Evolutionary conservation across 2,888 invertebrate species (phyloP).

Genomic region (Gortyna flavago): DNA sequence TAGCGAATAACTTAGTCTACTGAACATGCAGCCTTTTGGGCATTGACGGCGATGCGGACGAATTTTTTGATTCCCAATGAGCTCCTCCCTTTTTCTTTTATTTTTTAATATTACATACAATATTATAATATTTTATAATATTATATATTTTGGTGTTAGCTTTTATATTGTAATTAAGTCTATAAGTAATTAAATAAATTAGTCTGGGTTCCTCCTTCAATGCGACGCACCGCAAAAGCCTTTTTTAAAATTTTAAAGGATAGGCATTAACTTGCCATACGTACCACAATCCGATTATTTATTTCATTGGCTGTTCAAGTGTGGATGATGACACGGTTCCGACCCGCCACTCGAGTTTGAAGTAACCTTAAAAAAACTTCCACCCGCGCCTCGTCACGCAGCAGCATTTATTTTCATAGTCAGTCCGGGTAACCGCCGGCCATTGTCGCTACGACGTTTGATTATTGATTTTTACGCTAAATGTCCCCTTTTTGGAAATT

Average conservation of each 20-base stretch:
- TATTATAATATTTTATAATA: no score
- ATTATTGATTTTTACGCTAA: conserved; percentile 90
- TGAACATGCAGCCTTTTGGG: not conserved
- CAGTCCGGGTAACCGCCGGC: conserved; percentile 85
- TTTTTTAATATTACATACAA: not conserved
- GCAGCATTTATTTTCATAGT: conserved; percentile 88
- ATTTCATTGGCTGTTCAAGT: conserved; percentile 59
- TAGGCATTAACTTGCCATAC: not conserved
- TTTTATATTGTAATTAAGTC: not conserved
- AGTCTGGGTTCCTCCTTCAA: not conserved
- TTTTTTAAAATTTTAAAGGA: not conserved
- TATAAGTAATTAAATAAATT: not conserved
- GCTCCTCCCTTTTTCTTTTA: not conserved
- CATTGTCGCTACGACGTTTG: conserved; percentile 84
- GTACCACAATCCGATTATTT: conserved; percentile 41
- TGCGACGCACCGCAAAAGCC: not conserved
- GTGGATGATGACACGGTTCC: conserved; percentile 74
- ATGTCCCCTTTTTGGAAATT: conserved; percentile 85
- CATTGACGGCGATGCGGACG: no score
- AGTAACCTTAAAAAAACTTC: conserved; percentile 83
- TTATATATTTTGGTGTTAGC: not conserved
- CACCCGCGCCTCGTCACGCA: conserved; percentile 87
- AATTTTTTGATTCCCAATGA: not conserved
- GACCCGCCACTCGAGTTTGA: conserved; percentile 80
- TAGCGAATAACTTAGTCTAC: not conserved